Evolutionary conservation across 2,113 vertebrate species (phyloP).

Genomic region (Semnornis frantzii): DNA sequence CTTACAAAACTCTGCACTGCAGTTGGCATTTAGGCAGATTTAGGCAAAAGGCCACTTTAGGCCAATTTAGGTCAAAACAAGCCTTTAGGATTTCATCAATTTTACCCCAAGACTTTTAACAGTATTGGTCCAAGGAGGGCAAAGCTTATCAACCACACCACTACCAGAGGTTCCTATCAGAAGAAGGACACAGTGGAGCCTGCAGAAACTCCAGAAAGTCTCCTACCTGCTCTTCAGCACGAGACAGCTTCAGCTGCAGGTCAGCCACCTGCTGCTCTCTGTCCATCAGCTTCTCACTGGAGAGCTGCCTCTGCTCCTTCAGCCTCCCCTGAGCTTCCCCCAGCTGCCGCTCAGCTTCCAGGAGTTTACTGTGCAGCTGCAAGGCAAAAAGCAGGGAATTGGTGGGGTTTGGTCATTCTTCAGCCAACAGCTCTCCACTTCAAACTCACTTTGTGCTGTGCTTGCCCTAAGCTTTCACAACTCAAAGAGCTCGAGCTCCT

Average conservation of each 20-base stretch:
- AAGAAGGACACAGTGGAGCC: not conserved
- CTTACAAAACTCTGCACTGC: not conserved
- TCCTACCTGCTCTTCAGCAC: conserved; percentile 91
- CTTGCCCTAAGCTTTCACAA: not conserved
- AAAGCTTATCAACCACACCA: not conserved
- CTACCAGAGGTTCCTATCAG: not conserved
- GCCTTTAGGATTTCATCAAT: too few relatives aligned
- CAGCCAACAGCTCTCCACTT: not conserved
- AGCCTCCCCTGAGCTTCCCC: conserved; percentile 94
- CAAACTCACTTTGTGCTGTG: not conserved
- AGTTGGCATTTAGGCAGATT: not conserved
- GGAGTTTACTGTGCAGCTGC: conserved; percentile 91
- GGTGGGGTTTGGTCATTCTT: not conserved
- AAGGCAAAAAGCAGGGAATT: not conserved
- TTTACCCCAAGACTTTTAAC: not conserved
- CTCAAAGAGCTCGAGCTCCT: not conserved
- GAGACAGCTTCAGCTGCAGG: conserved; percentile 92
- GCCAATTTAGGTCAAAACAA: too few relatives aligned
- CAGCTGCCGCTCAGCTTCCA: conserved; percentile 93
- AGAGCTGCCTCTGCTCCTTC: conserved; percentile 97
- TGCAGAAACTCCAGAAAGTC: not conserved
- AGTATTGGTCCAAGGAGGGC: not conserved
- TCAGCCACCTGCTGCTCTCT: conserved; percentile 94
- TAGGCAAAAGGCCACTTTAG: not conserved
- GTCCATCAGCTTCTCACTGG: conserved; percentile 96